Conservation (phyloP, 2,113 vertebrate genomes). For the Istiophorus platypterus region DNA sequence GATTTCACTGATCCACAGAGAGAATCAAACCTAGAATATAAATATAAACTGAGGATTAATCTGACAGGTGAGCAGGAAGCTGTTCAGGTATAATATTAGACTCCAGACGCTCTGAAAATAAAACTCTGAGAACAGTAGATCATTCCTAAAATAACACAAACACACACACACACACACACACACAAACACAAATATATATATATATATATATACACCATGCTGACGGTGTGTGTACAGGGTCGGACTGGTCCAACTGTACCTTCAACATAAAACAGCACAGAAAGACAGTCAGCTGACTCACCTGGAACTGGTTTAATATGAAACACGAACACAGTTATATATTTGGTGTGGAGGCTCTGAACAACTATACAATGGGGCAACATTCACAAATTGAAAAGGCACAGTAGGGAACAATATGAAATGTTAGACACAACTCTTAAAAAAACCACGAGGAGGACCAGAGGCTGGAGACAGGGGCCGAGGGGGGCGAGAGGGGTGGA, state of each 20-base stretch:
- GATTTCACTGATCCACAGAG: not conserved
- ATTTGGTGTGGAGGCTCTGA: no score
- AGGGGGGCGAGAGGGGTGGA: no score
- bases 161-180: constrained; percentile 16
- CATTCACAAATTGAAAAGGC: no score
- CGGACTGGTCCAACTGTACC: not conserved
- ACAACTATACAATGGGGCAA: no score
- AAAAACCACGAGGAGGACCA: no score
- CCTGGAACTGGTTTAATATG: not conserved
- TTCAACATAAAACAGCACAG: not conserved
- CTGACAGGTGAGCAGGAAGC: constrained; percentile 32
- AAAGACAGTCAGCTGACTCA: not conserved
- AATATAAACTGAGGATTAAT: constrained; percentile 44
- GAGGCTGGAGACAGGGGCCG: no score
- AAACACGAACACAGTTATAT: no score
- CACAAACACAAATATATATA: no score
- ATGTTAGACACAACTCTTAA: no score
- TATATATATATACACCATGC: constrained; percentile 22
- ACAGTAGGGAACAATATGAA: no score
- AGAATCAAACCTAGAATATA: constrained; percentile 28
- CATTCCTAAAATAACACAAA: constrained; percentile 48
- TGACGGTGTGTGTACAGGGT: not conserved
- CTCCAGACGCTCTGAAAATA: constrained; percentile 41
- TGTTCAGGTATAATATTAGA: constrained; percentile 36
- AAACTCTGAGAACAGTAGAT: constrained; percentile 15